A percentile compares a stretch with the other conserved stretches of the same genome.
Conservation (phyloP, 2,113 vertebrate genomes). For the Abramis brama region DNA sequence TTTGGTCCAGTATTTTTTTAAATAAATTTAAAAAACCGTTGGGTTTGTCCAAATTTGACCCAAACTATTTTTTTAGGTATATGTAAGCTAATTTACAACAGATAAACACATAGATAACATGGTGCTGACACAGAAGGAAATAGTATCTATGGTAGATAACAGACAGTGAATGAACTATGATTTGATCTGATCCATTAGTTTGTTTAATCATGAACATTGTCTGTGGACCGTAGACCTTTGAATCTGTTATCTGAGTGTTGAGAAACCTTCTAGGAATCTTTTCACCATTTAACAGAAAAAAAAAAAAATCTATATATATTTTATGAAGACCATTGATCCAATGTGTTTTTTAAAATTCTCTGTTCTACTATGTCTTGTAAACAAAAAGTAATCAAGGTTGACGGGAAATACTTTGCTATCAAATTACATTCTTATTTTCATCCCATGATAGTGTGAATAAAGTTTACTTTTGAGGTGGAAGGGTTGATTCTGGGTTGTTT, state of each 20-base stretch:
- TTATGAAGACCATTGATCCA: background rate
- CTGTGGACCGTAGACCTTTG: constrained; percentile 3
- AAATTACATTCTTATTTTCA: background rate
- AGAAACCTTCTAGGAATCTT: background rate
- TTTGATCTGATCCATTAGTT: background rate
- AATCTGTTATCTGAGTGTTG: constrained; percentile 12
- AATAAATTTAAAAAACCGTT: too few relatives aligned
- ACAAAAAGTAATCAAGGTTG: background rate
- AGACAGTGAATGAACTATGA: background rate
- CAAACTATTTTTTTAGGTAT: too few relatives aligned
- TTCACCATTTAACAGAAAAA: background rate
- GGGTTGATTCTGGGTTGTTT: too few relatives aligned
- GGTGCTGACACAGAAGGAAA: background rate
- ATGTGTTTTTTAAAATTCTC: background rate
- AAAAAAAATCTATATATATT: background rate
- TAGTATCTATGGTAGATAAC: background rate
- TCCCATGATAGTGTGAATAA: background rate
- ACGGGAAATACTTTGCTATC: background rate
- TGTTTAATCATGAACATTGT: background rate
- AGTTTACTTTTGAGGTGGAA: background rate
- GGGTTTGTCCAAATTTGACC: too few relatives aligned
- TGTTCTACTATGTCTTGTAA: background rate
- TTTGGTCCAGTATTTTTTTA: too few relatives aligned
- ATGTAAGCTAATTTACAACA: background rate
- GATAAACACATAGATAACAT: background rate